phyloP scores from a whole-genome alignment of 2,797 vertebrate species.

The Syngnathus acus region DNA sequence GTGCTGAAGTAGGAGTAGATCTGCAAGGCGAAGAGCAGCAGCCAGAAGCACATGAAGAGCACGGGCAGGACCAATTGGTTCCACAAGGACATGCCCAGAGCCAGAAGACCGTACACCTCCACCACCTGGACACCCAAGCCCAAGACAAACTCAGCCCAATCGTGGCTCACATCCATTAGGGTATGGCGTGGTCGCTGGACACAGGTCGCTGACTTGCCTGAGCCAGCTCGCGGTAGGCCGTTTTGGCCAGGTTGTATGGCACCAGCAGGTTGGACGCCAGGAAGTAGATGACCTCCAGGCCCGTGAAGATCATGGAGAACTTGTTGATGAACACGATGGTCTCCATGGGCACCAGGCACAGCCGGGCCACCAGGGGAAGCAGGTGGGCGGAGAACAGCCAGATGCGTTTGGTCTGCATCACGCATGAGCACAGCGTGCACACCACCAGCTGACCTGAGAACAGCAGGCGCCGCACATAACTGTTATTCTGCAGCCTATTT shows the following conservation, averaged over 20 bases:
- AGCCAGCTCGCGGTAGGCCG: constrained; percentile 91
- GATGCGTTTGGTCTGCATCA: constrained; percentile 98
- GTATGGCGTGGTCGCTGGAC: neutral
- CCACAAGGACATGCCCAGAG: constrained; percentile 96
- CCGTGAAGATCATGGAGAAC: constrained; percentile 98
- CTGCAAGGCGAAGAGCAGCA: constrained; percentile 93
- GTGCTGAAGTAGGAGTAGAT: constrained; percentile 98
- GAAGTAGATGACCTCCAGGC: constrained; percentile 95
- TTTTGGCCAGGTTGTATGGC: constrained; percentile 94
- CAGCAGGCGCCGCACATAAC: neutral
- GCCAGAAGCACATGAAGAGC: constrained; percentile 98
- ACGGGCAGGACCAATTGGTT: constrained; percentile 97
- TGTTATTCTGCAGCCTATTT: too few relatives aligned
- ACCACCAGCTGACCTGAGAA: constrained; percentile 93
- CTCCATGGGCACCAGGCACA: constrained; percentile 93
- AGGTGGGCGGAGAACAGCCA: constrained; percentile 98
- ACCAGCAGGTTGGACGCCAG: constrained; percentile 92
- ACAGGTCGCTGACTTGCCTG: constrained; percentile 70
- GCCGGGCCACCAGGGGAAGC: constrained; percentile 91
- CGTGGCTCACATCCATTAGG: too few relatives aligned
- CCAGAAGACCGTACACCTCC: constrained; percentile 93
- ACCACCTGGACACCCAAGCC: constrained; percentile 74
- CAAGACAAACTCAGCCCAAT: neutral
- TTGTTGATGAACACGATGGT: constrained; percentile 96
- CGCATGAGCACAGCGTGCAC: constrained; percentile 93